A percentile compares a stretch with the other conserved stretches of the same genome.
phyloP scores from a whole-genome alignment of 2,888 invertebrate genomes.

The Calliscelio sp. region DNA sequence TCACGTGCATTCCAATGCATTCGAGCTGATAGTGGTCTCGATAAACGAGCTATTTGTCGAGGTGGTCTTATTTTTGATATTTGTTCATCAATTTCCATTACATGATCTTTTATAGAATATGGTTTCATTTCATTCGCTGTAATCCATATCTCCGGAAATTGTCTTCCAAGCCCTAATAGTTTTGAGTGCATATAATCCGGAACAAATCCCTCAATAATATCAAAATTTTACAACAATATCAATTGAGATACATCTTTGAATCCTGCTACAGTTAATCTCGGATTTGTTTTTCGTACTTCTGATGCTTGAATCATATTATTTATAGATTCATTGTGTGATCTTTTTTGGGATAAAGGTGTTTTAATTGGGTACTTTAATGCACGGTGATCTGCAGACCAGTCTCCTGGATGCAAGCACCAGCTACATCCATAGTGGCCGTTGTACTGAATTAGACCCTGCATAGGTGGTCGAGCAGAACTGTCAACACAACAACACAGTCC shows the following conservation, averaged over 20 bases:
- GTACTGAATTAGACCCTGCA: constrained; percentile 17
- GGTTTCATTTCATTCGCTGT: not conserved
- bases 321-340: no score
- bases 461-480: not conserved
- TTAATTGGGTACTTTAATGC: no score
- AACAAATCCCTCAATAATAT: constrained; percentile 67
- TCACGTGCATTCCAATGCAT: constrained; percentile 43
- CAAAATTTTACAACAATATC: constrained; percentile 49
- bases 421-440: constrained; percentile 27
- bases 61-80: not conserved
- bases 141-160: constrained; percentile 68
- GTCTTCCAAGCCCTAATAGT: constrained; percentile 57
- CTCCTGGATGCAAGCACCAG: constrained; percentile 5
- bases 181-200: constrained; percentile 71
- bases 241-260: constrained; percentile 37
- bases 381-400: not conserved
- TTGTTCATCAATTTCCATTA: not conserved
- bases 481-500: constrained; percentile 24
- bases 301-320: constrained; percentile 5
- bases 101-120: not conserved
- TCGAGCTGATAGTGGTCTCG: constrained; percentile 5
- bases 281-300: no score
- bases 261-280: no score
- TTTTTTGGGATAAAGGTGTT: no score
- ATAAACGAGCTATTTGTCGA: constrained; percentile 7